Evolutionary conservation across 1,140 invertebrate genomes (phyloP), one percentile per base, ranked within the genome.

Genomic region (Forficula auricularia): DNA sequence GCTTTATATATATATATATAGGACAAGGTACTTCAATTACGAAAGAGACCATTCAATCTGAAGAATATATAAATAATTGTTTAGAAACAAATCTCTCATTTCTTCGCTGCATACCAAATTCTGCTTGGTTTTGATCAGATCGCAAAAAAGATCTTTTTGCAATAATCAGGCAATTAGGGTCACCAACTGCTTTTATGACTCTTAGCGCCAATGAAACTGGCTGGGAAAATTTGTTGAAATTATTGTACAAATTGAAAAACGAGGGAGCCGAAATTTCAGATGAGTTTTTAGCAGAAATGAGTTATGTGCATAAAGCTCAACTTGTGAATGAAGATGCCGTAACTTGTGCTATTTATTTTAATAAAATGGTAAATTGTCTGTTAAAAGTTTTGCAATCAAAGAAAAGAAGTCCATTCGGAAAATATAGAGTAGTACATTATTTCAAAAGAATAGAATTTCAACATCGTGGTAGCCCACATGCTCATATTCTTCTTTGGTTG

Each of bases 391-490:
- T 27, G 4, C 22, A 10, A 6, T 27, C 22, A 10, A 10, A 6
- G 22, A 4, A 27, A 27, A 10, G 4, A 15, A 50, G 48, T 47
- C 50, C 52, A 12, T 58, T 58, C 37, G 39, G 42, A 37, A 44
- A 52, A 43, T 52, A 56, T 44, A 19, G 30, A 14, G 44, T 57
- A 40, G 9, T 47, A 4, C 7, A 58, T 46, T 60, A 52, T 36
- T 60, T 53, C 31, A 52, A 46, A 50, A 31, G 56, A 52, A 59
- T 61, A 48, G 63, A 61, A 57, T 67, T 63, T 55, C 60, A 62
- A 54, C 58, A 63, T 54, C 51, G 54, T 45, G 66, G 58, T 15
- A 62, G 55, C 53, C 60, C 52, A 40, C 54, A 51, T 48, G 49
- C 50, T 4, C 58, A 60, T 45, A 54, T 51, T 33, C 42, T 60